Evolutionary conservation across 1,140 invertebrate species (phyloP).

Genomic region (Psix sp.): DNA sequence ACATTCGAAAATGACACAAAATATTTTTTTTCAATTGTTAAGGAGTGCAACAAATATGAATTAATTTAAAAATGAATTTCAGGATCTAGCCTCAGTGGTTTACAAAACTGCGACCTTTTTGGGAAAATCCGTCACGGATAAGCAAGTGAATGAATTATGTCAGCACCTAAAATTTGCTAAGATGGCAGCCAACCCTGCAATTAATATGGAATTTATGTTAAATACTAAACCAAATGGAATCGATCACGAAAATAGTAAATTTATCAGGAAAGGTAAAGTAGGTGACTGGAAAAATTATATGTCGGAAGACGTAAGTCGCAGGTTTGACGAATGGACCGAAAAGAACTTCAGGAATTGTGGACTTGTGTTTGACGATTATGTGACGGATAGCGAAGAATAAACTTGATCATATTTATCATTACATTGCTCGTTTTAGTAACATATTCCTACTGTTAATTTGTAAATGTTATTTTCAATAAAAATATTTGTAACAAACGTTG

Average conservation of each 20-base stretch:
- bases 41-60: not conserved
- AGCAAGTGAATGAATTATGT: constrained; percentile 81
- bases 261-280: constrained; percentile 88
- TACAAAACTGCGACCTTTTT: constrained; percentile 85
- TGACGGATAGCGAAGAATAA: constrained; percentile 42
- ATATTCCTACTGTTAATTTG: too few relatives aligned
- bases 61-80: constrained; percentile 25
- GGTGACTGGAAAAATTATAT: constrained; percentile 92
- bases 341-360: constrained; percentile 82
- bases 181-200: constrained; percentile 88
- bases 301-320: constrained; percentile 81
- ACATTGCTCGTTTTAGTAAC: too few relatives aligned
- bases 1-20: too few relatives aligned
- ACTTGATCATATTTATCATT: not conserved
- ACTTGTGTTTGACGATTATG: constrained; percentile 77
- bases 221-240: constrained; percentile 75
- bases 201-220: constrained; percentile 83
- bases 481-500: too few relatives aligned
- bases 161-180: constrained; percentile 87
- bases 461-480: too few relatives aligned
- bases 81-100: constrained; percentile 81
- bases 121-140: constrained; percentile 80
- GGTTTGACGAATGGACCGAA: constrained; percentile 87
- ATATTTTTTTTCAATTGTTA: not conserved
- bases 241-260: constrained; percentile 77